Evolutionary conservation across 2,888 invertebrate species (phyloP).

Genomic region (Pyrochroa serraticornis): DNA sequence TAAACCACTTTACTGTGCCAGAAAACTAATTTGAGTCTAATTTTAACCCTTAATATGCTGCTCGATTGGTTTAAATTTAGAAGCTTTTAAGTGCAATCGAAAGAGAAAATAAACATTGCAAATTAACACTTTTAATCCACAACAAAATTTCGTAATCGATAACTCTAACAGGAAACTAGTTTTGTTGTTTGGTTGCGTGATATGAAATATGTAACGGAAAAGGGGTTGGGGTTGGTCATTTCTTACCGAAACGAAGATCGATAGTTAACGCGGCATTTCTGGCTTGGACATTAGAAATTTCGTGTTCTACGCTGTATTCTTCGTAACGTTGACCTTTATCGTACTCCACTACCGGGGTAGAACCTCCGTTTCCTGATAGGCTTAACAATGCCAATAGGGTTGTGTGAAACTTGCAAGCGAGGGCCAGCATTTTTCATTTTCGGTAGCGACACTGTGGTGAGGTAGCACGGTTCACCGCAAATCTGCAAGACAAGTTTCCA

Average conservation of each 20-base stretch:
- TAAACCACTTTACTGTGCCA: too few relatives aligned
- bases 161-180: too few relatives aligned
- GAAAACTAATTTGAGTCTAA: conserved; percentile 6
- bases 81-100: too few relatives aligned
- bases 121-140: too few relatives aligned
- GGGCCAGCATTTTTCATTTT: conserved; percentile 39
- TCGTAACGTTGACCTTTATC: conserved; percentile 55
- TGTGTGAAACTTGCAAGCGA: conserved; percentile 34
- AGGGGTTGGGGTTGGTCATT: neutral
- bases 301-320: conserved; percentile 70
- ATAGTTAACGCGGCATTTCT: conserved; percentile 62
- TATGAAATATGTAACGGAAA: neutral
- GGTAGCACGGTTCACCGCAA: too few relatives aligned
- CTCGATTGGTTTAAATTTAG: too few relatives aligned
- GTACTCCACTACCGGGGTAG: conserved; percentile 40
- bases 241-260: conserved; percentile 58
- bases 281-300: conserved; percentile 65
- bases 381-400: conserved; percentile 27
- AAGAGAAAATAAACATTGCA: neutral
- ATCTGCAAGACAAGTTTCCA: neutral
- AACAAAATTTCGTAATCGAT: too few relatives aligned
- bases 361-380: conserved; percentile 22
- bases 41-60: conserved; percentile 2
- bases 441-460: neutral
- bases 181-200: too few relatives aligned